Percentiles rank a stretch among this genome's conserved stretches.
These are phyloP conservation scores for Vandiemenella viatica DNA, from an alignment of 2,888 invertebrate species.

Conservation along the genomic window DNA sequence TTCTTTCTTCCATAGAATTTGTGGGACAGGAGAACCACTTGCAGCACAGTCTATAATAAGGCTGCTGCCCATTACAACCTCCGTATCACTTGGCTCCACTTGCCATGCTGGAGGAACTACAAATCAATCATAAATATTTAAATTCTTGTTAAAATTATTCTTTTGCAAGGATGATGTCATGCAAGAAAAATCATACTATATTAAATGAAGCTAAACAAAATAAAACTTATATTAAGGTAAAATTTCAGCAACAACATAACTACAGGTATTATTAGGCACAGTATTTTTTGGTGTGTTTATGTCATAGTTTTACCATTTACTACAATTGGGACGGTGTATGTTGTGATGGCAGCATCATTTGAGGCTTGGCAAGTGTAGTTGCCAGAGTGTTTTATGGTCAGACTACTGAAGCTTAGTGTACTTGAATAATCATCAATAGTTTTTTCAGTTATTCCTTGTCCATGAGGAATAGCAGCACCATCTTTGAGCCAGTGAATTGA, in stretches of 20 bases:
- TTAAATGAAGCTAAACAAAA: too few species aligned
- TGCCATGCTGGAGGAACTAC: constrained; percentile 29
- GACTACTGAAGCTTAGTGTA: constrained; percentile 20
- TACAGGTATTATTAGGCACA: too few species aligned
- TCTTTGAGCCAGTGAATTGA: constrained; percentile 30
- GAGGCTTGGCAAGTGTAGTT: constrained; percentile 26
- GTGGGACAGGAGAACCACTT: constrained; percentile 29
- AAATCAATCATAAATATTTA: too few species aligned
- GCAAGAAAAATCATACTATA: too few species aligned
- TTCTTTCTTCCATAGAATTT: constrained; percentile 28
- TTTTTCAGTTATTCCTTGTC: constrained; percentile 17
- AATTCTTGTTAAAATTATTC: too few species aligned
- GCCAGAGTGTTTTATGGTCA: constrained; percentile 21
- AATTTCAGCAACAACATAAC: too few species aligned
- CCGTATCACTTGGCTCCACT: constrained; percentile 25
- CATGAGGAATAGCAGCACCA: constrained; percentile 24
- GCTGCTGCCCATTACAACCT: constrained; percentile 26
- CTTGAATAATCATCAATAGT: constrained; percentile 22
- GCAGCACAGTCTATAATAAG: constrained; percentile 28
- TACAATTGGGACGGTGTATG: constrained; percentile 26
- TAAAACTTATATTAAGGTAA: too few species aligned
- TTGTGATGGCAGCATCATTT: constrained; percentile 23
- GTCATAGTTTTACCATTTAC: constrained; percentile 33
- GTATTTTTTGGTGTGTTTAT: too few species aligned
- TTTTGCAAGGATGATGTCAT: too few species aligned